Evolutionary conservation across 2,797 vertebrate species (phyloP).

Genomic region (Arnoldichthys spilopterus): DNA sequence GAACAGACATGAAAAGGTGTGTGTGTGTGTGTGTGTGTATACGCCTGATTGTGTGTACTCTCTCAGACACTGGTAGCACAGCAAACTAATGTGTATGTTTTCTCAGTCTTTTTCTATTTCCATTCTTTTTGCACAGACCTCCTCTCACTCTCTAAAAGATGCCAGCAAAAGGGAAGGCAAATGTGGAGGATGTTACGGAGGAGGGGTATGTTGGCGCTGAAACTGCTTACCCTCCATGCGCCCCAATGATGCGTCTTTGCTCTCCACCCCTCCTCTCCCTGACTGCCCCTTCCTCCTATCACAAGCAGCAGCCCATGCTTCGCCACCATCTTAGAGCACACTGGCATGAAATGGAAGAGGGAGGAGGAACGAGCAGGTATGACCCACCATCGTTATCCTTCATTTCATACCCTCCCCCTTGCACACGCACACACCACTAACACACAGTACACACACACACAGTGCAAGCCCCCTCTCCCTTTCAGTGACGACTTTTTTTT

Average conservation of each 20-base stretch:
- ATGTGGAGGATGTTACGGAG: slow-evolving; percentile 70
- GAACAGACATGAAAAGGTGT: slow-evolving; percentile 90
- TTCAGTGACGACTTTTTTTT: slow-evolving; percentile 54
- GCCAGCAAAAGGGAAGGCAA: slow-evolving; percentile 68
- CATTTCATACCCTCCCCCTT: slow-evolving; percentile 42
- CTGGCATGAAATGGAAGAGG: slow-evolving; percentile 83
- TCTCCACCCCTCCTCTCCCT: slow-evolving; percentile 67
- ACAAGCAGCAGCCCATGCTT: slow-evolving; percentile 74
- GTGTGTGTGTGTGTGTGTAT: slow-evolving; percentile 64
- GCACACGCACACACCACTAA: slow-evolving; percentile 33
- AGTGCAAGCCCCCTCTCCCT: slow-evolving; percentile 15
- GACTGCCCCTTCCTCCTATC: slow-evolving; percentile 76
- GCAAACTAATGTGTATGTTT: slow-evolving; percentile 53
- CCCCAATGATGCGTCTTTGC: slow-evolving; percentile 72
- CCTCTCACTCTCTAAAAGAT: slow-evolving; percentile 60
- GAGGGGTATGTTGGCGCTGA: slow-evolving; percentile 64
- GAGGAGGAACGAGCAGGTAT: slow-evolving; percentile 76
- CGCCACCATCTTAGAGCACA: slow-evolving; percentile 83
- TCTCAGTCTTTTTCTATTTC: slow-evolving; percentile 59
- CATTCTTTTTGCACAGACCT: slow-evolving; percentile 66
- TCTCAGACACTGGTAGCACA: slow-evolving; percentile 57
- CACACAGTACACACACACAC: slow-evolving; percentile 35
- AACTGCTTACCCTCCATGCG: slow-evolving; percentile 71
- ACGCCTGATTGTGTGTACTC: slow-evolving; percentile 47
- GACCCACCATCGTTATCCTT: slow-evolving; percentile 58